phyloP scores from a whole-genome alignment of 1,140 invertebrate genomes.

The Monomorium pharaonis region DNA sequence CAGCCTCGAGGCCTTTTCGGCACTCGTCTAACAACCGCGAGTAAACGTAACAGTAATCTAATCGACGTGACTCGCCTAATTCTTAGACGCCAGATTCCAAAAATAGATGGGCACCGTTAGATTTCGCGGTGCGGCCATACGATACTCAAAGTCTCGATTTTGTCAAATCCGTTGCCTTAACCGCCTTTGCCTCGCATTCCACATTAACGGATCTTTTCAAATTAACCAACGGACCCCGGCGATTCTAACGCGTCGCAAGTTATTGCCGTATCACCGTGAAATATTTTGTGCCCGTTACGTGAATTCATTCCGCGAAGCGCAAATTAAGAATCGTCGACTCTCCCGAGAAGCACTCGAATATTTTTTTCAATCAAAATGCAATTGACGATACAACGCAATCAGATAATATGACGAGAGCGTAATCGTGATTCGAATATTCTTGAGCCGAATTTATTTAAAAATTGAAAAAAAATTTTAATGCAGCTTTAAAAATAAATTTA shows the following conservation, averaged over 20 bases:
- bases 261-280: not conserved
- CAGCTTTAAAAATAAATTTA: no score
- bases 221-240: not conserved
- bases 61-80: slow-evolving; percentile 35
- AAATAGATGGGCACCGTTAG: slow-evolving; percentile 61
- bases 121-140: not conserved
- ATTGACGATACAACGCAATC: no score
- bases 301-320: not conserved
- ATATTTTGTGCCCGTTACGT: not conserved
- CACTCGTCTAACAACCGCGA: slow-evolving; percentile 25
- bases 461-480: no score
- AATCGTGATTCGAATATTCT: no score
- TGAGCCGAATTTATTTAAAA: no score
- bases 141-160: slow-evolving; percentile 30
- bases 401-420: no score
- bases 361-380: no score
- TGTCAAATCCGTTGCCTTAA: not conserved
- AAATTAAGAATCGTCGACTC: not conserved
- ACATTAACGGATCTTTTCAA: slow-evolving; percentile 27
- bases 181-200: not conserved
- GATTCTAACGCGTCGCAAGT: not conserved
- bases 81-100: slow-evolving; percentile 19
- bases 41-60: slow-evolving; percentile 62
- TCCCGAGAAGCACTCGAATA: no score
- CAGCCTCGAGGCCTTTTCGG: not conserved